Evolutionary conservation across 2,888 invertebrate genomes (phyloP), one percentile per base, ranked within the genome.

Genomic region (Alloplasta piceator): DNA sequence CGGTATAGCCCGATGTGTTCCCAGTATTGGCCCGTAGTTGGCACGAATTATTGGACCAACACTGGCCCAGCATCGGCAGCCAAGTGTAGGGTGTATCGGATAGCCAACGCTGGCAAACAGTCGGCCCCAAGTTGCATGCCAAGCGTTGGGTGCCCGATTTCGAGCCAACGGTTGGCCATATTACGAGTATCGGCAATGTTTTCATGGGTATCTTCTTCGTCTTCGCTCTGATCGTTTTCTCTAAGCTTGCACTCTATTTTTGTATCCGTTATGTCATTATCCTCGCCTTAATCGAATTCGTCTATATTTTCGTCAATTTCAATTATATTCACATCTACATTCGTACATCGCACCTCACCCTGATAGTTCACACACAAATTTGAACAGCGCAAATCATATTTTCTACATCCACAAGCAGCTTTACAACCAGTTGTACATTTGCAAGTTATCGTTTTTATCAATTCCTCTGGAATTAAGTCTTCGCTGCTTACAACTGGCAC

Each of bases 301-400:
- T 63, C 46, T 7, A 61, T 43, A 16, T 46, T 9, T 16, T 5
- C 43, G 61, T 9, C 9, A 63, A 6, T 16, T 43, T 6, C 46
- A 6, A 43, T 0, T 16, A 43, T 43, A 16, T 46, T 46, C 5
- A 39, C 10, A 39, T 60, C 12, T 0, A 39, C 36, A 7, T 60
- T 60, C 6, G 60, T 60, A 4, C 60, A 60, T 39, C 60, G 39
- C 38, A 4, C 39, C 6, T n/a, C 60, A n/a, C 10, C 61, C 14
- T 26, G 46, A 16, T 43, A 63, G 43, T 63, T 43, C 9, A 63
- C 43, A 63, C 61, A 63, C 26, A 63, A 63, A 26, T 16, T 46
- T 14, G 61, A 43, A 61, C 43, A 39, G 1, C 58, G 58, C 58
- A 55, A 55, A 16, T 16, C 55, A 10, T 55, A 16, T 6, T 10